Conservation (phyloP, 2,888 invertebrate species). For the Lamellibrachia columna region DNA sequence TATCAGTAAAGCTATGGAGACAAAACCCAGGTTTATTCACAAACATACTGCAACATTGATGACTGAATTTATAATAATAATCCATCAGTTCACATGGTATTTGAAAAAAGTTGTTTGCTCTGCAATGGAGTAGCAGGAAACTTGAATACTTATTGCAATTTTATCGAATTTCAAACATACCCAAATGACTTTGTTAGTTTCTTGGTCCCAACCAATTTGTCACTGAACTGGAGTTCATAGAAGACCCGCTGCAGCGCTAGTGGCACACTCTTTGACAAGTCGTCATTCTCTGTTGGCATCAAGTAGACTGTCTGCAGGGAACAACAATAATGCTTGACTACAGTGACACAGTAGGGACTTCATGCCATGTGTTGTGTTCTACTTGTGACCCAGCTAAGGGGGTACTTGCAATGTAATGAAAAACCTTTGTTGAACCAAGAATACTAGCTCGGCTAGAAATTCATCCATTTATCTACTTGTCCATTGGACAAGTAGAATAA, state of each 20-base stretch:
- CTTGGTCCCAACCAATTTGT: constrained; percentile 98
- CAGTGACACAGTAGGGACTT: not conserved
- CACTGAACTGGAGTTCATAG: constrained; percentile 96
- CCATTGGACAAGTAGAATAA: no score
- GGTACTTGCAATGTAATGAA: no score
- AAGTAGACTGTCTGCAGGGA: constrained; percentile 90
- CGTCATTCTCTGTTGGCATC: constrained; percentile 99
- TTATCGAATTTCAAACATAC: constrained; percentile 37
- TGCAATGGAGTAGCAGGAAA: not conserved
- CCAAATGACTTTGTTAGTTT: constrained; percentile 99
- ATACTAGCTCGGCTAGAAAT: no score
- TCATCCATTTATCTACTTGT: no score
- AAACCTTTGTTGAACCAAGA: no score
- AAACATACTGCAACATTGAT: no score
- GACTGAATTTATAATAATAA: no score
- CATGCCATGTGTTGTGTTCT: no score
- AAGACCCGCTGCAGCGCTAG: constrained; percentile 97
- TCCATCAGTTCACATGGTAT: not conserved
- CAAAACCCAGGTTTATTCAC: no score
- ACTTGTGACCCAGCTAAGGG: no score
- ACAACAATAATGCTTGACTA: not conserved
- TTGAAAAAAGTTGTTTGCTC: not conserved
- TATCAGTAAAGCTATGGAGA: no score
- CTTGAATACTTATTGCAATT: not conserved
- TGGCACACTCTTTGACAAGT: constrained; percentile 92